These are phyloP conservation scores for Spea hammondii DNA, from an alignment of 2,797 vertebrate species.

Conservation along the genomic window DNA sequence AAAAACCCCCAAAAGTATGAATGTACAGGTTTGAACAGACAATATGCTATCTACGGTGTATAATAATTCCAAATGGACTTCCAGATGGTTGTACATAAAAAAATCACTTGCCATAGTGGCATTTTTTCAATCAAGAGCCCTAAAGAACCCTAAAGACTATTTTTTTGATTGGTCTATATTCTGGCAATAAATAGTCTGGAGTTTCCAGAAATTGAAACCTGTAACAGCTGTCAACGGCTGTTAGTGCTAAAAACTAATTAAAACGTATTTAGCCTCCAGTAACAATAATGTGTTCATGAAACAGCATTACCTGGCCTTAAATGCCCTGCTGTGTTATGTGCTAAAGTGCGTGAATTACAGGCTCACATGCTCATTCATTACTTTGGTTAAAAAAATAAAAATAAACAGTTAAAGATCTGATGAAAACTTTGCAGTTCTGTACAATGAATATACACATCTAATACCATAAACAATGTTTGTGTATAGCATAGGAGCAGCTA, in stretches of 20 bases:
- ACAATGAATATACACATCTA: too few species aligned
- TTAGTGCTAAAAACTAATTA: slow-evolving; percentile 47
- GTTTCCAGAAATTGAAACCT: slow-evolving; percentile 38
- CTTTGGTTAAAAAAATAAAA: not conserved
- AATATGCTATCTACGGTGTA: too few species aligned
- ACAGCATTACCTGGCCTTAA: slow-evolving; percentile 40
- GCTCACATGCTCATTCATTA: not conserved
- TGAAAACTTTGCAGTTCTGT: too few species aligned
- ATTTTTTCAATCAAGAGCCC: not conserved
- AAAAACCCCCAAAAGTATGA: too few species aligned
- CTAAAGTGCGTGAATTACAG: slow-evolving; percentile 38
- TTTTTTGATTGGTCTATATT: slow-evolving; percentile 20
- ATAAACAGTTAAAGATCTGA: not conserved
- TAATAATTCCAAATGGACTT: too few species aligned
- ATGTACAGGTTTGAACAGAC: too few species aligned
- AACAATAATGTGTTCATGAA: slow-evolving; percentile 22
- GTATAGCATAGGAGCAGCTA: too few species aligned
- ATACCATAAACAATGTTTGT: too few species aligned
- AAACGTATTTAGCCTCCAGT: slow-evolving; percentile 30
- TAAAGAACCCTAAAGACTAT: not conserved
- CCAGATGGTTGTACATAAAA: too few species aligned
- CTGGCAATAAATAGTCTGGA: slow-evolving; percentile 28
- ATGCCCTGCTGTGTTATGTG: slow-evolving; percentile 16
- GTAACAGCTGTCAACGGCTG: slow-evolving; percentile 39
- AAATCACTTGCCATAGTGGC: not conserved